phyloP scores from a whole-genome alignment of 2,113 vertebrate genomes.

The Symphodus melops region DNA sequence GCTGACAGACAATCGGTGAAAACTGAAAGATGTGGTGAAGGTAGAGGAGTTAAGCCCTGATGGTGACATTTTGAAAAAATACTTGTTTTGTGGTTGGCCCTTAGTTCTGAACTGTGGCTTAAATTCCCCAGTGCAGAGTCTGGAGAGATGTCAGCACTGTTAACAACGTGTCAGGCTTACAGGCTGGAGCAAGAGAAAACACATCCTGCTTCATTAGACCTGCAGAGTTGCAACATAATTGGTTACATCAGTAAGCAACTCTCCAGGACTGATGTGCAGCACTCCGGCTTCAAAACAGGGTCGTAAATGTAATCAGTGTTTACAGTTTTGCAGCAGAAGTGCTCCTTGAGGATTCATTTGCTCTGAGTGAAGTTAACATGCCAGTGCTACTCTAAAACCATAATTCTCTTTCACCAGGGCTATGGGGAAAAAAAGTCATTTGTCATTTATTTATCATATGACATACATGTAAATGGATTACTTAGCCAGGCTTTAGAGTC shows the following conservation, averaged over 20 bases:
- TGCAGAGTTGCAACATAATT: slow-evolving; percentile 34
- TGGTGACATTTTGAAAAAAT: slow-evolving; percentile 69
- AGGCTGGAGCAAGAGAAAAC: slow-evolving; percentile 39
- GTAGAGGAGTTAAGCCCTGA: slow-evolving; percentile 57
- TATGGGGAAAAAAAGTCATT: slow-evolving; percentile 43
- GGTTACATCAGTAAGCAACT: slow-evolving; percentile 40
- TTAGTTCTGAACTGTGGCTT: slow-evolving; percentile 33
- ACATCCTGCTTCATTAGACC: slow-evolving; percentile 55
- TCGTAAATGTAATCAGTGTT: slow-evolving; percentile 71
- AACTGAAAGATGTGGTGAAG: slow-evolving; percentile 45
- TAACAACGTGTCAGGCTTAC: slow-evolving; percentile 46
- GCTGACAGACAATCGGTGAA: slow-evolving; percentile 51
- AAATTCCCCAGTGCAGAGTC: slow-evolving; percentile 32
- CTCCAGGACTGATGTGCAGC: slow-evolving; percentile 29
- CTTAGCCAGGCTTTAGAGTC: slow-evolving; percentile 60
- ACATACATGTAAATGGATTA: slow-evolving; percentile 74
- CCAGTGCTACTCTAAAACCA: slow-evolving; percentile 46
- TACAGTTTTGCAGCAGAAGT: slow-evolving; percentile 63
- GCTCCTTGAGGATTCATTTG: slow-evolving; percentile 70
- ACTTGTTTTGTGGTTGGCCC: slow-evolving; percentile 49
- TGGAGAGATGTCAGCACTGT: slow-evolving; percentile 43
- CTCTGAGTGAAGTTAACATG: slow-evolving; percentile 59
- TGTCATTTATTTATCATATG: slow-evolving; percentile 74
- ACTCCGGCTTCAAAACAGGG: slow-evolving; percentile 36
- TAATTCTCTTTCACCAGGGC: slow-evolving; percentile 59